Percentiles rank a stretch among this genome's conserved stretches.
Conservation (phyloP, 2,888 invertebrate species). For the Nudaria mundana region DNA sequence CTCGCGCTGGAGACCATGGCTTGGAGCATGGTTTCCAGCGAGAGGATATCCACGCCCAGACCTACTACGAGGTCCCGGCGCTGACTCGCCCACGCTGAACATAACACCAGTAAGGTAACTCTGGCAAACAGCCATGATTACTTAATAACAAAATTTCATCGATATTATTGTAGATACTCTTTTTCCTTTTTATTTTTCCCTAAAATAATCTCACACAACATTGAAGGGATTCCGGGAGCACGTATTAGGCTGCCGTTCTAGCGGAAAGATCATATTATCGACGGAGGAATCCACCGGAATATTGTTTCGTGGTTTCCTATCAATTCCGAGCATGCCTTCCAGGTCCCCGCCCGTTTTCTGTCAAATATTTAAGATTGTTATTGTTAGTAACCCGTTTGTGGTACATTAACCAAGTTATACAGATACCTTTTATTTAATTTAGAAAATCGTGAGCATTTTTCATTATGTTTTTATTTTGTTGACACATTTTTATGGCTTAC, state of each 20-base stretch:
- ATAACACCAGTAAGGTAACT: too few relatives aligned
- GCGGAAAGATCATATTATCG: constrained; percentile 62
- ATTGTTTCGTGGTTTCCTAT: constrained; percentile 64
- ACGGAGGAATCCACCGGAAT: constrained; percentile 48
- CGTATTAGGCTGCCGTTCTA: constrained; percentile 30
- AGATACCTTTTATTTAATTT: constrained; percentile 25
- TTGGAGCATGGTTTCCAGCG: too few relatives aligned
- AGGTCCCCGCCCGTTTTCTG: constrained; percentile 28
- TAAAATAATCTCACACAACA: constrained; percentile 43
- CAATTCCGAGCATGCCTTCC: constrained; percentile 43
- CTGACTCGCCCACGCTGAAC: too few relatives aligned
- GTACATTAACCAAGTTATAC: constrained; percentile 31
- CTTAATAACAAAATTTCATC: too few relatives aligned
- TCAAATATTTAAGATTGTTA: constrained; percentile 38
- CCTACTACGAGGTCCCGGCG: too few relatives aligned
- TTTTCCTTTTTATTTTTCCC: constrained; percentile 39
- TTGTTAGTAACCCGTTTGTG: constrained; percentile 32
- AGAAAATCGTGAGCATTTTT: constrained; percentile 24
- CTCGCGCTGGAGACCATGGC: too few relatives aligned
- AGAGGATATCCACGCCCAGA: too few relatives aligned
- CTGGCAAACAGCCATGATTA: too few relatives aligned
- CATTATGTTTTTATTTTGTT: too few relatives aligned
- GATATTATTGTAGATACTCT: constrained; percentile 23
- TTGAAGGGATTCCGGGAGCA: constrained; percentile 9
- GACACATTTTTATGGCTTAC: too few relatives aligned